Evolutionary conservation across 2,113 vertebrate species (phyloP).

Genomic region (Syrmaticus mikado): DNA sequence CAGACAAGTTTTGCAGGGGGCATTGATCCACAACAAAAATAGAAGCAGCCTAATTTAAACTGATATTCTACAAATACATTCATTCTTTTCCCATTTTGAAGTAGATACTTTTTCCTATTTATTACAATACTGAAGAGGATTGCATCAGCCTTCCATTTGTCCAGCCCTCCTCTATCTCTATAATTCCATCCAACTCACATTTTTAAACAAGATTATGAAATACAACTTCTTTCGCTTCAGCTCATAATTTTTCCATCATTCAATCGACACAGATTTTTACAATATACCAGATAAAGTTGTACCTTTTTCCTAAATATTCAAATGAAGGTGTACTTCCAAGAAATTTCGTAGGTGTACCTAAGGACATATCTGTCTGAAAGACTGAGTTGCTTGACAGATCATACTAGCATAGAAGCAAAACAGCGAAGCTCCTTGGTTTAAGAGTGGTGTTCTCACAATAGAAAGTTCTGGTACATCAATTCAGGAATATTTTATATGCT

Average conservation of each 20-base stretch:
- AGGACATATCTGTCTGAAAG: background rate
- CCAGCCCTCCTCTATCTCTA: background rate
- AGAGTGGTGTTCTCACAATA: background rate
- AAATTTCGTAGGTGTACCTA: background rate
- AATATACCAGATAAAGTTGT: background rate
- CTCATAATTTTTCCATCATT: background rate
- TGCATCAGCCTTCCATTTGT: background rate
- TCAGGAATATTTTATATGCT: background rate
- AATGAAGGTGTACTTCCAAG: background rate
- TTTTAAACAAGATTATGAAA: background rate
- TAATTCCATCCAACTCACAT: background rate
- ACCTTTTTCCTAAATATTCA: background rate
- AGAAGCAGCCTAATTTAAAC: background rate
- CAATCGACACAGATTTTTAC: background rate
- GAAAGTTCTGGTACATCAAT: background rate
- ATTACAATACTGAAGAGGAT: background rate
- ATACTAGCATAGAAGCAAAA: background rate
- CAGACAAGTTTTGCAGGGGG: background rate
- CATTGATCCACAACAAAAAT: background rate
- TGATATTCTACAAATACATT: background rate
- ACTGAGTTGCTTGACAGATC: background rate
- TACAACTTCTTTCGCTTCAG: background rate
- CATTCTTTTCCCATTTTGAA: constrained; percentile 2
- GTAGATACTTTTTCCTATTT: constrained; percentile 31
- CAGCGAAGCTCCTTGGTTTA: background rate